phyloP scores from a whole-genome alignment of 2,113 vertebrate genomes.

The Empidonax traillii region DNA sequence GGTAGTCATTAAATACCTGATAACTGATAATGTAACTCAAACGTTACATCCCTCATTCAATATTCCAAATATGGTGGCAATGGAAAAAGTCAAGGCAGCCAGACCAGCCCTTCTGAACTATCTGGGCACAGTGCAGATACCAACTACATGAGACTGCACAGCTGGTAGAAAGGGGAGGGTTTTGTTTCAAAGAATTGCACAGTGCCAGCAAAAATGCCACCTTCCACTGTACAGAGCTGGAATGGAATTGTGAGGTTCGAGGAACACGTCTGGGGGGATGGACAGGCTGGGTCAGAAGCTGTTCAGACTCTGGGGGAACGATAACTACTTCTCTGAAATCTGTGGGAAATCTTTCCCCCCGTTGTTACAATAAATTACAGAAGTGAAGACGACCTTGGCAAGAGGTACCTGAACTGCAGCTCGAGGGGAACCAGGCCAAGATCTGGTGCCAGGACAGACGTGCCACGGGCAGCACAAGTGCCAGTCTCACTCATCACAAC shows the following conservation, averaged over 20 bases:
- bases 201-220: not conserved
- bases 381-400: not conserved
- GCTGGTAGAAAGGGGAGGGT: not conserved
- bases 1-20: not conserved
- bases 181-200: not conserved
- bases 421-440: not conserved
- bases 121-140: not conserved
- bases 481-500: not conserved
- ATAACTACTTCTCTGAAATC: not conserved
- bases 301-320: not conserved
- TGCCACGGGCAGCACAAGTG: not conserved
- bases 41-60: not conserved
- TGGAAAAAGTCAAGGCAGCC: not conserved
- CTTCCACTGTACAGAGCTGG: not conserved
- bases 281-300: not conserved
- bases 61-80: not conserved
- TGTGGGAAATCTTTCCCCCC: not conserved
- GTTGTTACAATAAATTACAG: not conserved
- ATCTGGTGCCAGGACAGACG: not conserved
- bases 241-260: not conserved
- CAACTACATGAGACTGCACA: not conserved
- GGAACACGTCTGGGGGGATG: not conserved
- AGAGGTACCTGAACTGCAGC: constrained; percentile 10
- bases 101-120: not conserved
- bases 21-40: not conserved